phyloP scores from a whole-genome alignment of 2,888 invertebrate genomes.

The Acheta domesticus region DNA sequence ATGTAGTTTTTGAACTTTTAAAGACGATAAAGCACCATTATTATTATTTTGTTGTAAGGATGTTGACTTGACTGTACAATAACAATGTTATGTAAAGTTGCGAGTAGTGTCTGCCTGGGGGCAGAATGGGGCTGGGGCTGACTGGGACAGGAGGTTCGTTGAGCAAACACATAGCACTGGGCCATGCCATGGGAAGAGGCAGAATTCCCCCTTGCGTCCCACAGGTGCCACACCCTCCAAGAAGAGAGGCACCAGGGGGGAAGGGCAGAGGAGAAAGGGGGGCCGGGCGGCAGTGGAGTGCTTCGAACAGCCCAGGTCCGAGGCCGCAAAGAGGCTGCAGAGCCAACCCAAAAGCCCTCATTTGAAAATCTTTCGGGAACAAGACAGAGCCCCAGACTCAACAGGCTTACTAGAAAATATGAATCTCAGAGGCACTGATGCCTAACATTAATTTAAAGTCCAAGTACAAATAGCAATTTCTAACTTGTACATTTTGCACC shows the following conservation, averaged over 20 bases:
- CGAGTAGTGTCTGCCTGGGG: not conserved
- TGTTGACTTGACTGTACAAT: constrained; percentile 18
- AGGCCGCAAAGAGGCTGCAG: too few species aligned
- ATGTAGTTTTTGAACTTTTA: constrained; percentile 10
- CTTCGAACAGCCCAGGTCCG: too few species aligned
- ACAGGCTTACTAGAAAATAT: too few species aligned
- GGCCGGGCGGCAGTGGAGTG: not conserved
- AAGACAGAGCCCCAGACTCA: too few species aligned
- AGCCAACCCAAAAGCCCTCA: too few species aligned
- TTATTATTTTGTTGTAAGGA: constrained; percentile 11
- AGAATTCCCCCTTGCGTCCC: too few species aligned
- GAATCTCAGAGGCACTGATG: too few species aligned
- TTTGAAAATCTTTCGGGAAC: too few species aligned
- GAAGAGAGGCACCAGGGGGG: not conserved
- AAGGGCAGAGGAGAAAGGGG: not conserved
- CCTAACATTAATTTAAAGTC: too few species aligned
- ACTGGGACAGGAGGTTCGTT: not conserved
- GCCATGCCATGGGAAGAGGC: not conserved
- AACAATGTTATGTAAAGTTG: constrained; percentile 9
- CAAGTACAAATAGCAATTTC: too few species aligned
- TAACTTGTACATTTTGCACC: too few species aligned
- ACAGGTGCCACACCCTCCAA: too few species aligned
- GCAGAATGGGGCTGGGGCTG: not conserved
- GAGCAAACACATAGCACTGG: not conserved
- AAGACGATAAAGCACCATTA: constrained; percentile 18